Evolutionary conservation across 2,888 invertebrate genomes (phyloP), one percentile per base, ranked within the genome.

Genomic region (Amphipyra berbera): DNA sequence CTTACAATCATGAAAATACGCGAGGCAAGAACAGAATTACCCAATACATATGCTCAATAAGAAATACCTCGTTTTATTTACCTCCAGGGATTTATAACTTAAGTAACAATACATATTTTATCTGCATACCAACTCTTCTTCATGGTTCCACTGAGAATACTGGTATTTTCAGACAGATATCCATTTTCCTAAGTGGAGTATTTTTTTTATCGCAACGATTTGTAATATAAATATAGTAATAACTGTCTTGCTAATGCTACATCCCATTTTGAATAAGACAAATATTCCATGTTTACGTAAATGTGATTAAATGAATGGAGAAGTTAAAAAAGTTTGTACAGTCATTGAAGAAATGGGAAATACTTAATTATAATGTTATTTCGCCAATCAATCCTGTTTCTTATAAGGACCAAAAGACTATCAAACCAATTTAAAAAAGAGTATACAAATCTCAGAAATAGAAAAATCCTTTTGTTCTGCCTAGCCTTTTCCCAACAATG

Each of bases 81-180:
- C 41, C 73, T 63, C 54, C 4, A 27, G 77, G 64, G 68, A 68
- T 77, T 58, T 68, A 55, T 62, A 59, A 61, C 52, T 52, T 63
- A 21, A 30, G 30, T 2, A 54, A 53, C 40, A 72, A 58, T 68
- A 72, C 44, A 61, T 48, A 40, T 30, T 46, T 46, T 54, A 57
- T 60, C 9, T 37, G 33, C 27, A 9, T 49, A 46, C 57, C 46
- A 48, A 54, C 13, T 13, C 12, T 47, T 15, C 15, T 54, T 61
- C 53, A 66, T 61, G 5, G 41, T 12, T 21, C 74, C 44, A 12
- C 21, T 10, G 74, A 45, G 68, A 44, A 41, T 73, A 44, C 9
- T 8, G n/a, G 27, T 42, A 7, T 60, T 42, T 50, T 12, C 10
- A 42, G 33, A 40, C 30, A 14, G 42, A 67, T 60, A 53, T 49